Evolutionary conservation across 1,140 invertebrate genomes (phyloP), one percentile per base, ranked within the genome.

Genomic region (Protaetia brevitarsis): DNA sequence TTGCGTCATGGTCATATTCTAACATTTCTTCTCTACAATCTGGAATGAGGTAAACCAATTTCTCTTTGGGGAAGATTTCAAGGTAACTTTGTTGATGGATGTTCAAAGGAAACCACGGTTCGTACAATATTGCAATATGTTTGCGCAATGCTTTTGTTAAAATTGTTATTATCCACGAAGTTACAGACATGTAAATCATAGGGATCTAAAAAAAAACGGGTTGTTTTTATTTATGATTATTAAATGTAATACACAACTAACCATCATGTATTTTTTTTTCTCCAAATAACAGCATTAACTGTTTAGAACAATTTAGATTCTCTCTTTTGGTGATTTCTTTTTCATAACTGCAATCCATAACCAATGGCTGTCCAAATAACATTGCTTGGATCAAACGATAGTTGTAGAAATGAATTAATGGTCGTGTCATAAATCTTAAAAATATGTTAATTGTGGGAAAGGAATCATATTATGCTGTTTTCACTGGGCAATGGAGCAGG

Each of bases 1-100:
- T 79, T 68, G 86, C 85, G 77, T 95, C 86, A 72, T 84, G 84
- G 81, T 94, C 87, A 80, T 84, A 95, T 23, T 82, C 73, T 10
- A 74, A 76, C 63, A 97, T 70, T 72, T 88, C 84, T 45, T 88
- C 80, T 19, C 81, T 80, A 69, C 88, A 89, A 80, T 97, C 87
- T 16, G 94, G 93, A 36, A 93, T 92, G 19, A 97, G 80, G 79
- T 97, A 97, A 1, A 97, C 88, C 19, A 97, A 78, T 66, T 89
- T 82, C 7, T 92, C 79, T 78, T 86, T 91, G 0, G 91, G 89
- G 80, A 92, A 96, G 8, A 92, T n/a, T 69, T 96, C 88, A 23
- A 94, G 81, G 79, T 95, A 97, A 73, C 88, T 89, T 77, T 90
- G 73, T 34, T 82, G 77, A 31, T 88, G 88, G 3, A 93, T 74